Conservation (phyloP, 2,888 invertebrate genomes). For the Periphyllus acericola region DNA sequence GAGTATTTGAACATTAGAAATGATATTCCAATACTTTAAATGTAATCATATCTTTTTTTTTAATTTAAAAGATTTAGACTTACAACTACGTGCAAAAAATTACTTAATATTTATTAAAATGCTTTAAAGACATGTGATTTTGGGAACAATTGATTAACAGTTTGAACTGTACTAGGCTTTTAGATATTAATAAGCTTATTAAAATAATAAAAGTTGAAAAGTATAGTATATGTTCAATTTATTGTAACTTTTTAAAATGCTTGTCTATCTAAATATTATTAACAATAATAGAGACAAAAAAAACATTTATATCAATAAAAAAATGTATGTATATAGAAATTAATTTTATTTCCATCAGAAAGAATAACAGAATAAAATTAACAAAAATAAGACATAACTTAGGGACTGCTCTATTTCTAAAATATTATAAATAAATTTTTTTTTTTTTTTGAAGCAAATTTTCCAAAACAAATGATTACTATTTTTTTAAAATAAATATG, state of each 20-base stretch:
- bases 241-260: constrained; percentile 31
- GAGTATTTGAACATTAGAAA: too few relatives aligned
- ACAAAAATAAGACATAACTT: constrained; percentile 40
- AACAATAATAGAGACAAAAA: constrained; percentile 20
- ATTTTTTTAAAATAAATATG: constrained; percentile 43
- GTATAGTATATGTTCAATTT: constrained; percentile 18
- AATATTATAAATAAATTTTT: constrained; percentile 44
- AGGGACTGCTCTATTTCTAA: constrained; percentile 42
- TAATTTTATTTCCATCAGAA: constrained; percentile 45
- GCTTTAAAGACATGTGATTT: not conserved
- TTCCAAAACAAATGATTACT: constrained; percentile 48
- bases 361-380: constrained; percentile 47
- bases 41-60: too few relatives aligned
- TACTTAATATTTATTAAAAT: too few relatives aligned
- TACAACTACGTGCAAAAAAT: too few relatives aligned
- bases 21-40: too few relatives aligned
- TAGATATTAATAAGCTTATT: not conserved
- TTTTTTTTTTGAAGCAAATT: constrained; percentile 47
- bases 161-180: not conserved
- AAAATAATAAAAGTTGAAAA: not conserved
- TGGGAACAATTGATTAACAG: not conserved
- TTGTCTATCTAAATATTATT: constrained; percentile 25
- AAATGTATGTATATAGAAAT: constrained; percentile 32
- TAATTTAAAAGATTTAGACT: too few relatives aligned
- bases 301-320: constrained; percentile 28